Evolutionary conservation across 2,888 invertebrate species (phyloP), one percentile per base, ranked within the genome.

Genomic region (Ptychoptera albimana): DNA sequence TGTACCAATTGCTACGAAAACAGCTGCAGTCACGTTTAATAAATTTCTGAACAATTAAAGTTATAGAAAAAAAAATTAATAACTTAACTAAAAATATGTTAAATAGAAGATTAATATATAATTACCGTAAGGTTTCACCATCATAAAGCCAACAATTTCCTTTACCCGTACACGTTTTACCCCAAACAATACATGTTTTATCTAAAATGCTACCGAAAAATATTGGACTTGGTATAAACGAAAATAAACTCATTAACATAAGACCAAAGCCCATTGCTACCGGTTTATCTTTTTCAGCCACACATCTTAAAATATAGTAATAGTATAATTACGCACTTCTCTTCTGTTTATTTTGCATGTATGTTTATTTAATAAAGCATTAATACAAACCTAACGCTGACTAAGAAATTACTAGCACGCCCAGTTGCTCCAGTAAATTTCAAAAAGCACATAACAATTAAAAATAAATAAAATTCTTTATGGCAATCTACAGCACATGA

Each of bases 101-200:
- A 31, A 40, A 38, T n/a, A n/a, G n/a, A n/a, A n/a, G n/a, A n/a
- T n/a, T n/a, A 31, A 46, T 32, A 23, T 5, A n/a, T 34, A 47
- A 48, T 35, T 48, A 62, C 61, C 67, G 58, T 50, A 82, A 63
- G 6, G 71, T 67, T 54, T 72, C 70, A 9, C 77, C 77, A 58
- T 81, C 75, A 58, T 82, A 82, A 9, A 81, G 63, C 82, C 82
- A 82, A 55, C 82, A 82, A 55, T 81, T 80, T 49, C 81, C 80
- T 42, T 71, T 74, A 44, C 74, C 74, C 1, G 74, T 69, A 54
- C 81, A 82, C 4, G 77, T 79, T 57, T 77, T 77, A 10, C 81
- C 80, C 82, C 82, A 82, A 11, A 82, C 76, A 23, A 79, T 58
- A 53, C 82, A 82, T 8, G 79, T 72, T 35, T 57, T 57, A 53